Conservation (phyloP, 2,797 vertebrate species). For the Lepilemur septentrionalis region DNA sequence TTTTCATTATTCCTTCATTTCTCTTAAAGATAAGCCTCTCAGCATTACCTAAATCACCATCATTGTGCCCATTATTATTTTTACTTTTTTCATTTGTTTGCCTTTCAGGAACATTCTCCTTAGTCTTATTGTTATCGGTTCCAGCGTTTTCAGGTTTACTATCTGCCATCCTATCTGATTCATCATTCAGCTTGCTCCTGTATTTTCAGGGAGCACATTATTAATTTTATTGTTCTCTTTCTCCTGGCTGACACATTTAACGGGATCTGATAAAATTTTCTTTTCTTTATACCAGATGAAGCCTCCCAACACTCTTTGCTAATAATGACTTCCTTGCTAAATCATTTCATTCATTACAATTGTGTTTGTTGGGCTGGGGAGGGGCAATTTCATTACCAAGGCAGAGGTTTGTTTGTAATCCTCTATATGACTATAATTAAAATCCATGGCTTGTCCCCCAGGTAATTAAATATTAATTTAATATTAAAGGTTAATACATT, state of each 20-base stretch:
- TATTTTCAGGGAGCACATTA: background rate
- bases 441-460: background rate
- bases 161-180: slow-evolving; percentile 38
- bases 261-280: slow-evolving; percentile 50
- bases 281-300: slow-evolving; percentile 33
- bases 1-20: slow-evolving; percentile 28
- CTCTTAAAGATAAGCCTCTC: slow-evolving; percentile 57
- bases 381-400: background rate
- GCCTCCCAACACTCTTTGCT: background rate
- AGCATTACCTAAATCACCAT: slow-evolving; percentile 12
- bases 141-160: slow-evolving; percentile 35
- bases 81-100: slow-evolving; percentile 47
- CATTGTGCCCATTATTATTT: slow-evolving; percentile 48
- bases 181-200: background rate
- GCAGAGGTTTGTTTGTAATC: background rate
- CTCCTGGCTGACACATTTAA: slow-evolving; percentile 42
- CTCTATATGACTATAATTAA: background rate
- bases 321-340: slow-evolving; percentile 18
- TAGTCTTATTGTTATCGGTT: background rate
- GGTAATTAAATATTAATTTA: background rate
- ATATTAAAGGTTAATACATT: background rate
- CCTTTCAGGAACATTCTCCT: slow-evolving; percentile 8
- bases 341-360: background rate
- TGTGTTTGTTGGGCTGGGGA: background rate
- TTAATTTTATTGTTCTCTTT: slow-evolving; percentile 58